These are phyloP conservation scores for Stigmatopora nigra DNA, from an alignment of 2,113 vertebrate species.

Conservation along the genomic window DNA sequence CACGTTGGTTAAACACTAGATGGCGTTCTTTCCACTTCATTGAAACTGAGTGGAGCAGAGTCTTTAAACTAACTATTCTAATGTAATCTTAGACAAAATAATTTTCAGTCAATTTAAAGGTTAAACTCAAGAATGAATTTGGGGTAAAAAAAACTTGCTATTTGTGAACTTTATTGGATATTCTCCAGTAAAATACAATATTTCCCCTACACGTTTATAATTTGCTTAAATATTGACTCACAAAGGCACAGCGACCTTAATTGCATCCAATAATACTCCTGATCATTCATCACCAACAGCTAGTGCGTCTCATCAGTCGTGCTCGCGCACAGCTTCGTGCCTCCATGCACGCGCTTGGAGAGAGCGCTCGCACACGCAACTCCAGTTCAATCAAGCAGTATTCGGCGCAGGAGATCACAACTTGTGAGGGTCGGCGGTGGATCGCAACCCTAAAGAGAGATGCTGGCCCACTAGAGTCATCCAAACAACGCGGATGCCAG, in stretches of 20 bases:
- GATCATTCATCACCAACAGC: slow-evolving; percentile 17
- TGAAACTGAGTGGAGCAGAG: slow-evolving; percentile 3
- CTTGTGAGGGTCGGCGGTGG: slow-evolving; percentile 18
- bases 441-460: slow-evolving; percentile 18
- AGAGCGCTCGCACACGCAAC: slow-evolving; percentile 31
- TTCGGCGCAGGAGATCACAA: slow-evolving; percentile 25
- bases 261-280: slow-evolving; percentile 12
- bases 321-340: slow-evolving; percentile 8
- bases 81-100: too few species aligned
- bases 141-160: background rate
- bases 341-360: background rate
- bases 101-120: background rate
- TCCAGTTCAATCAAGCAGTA: slow-evolving; percentile 12
- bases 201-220: background rate
- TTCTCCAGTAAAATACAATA: slow-evolving; percentile 2
- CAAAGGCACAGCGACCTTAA: slow-evolving; percentile 4
- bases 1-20: slow-evolving; percentile 34
- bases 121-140: background rate
- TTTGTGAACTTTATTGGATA: background rate
- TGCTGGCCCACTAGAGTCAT: slow-evolving; percentile 39
- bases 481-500: slow-evolving; percentile 5
- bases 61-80: background rate
- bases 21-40: slow-evolving; percentile 49
- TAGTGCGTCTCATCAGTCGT: slow-evolving; percentile 5
- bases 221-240: background rate